phyloP scores from a whole-genome alignment of 2,113 vertebrate species.

The Sorex fumeus region DNA sequence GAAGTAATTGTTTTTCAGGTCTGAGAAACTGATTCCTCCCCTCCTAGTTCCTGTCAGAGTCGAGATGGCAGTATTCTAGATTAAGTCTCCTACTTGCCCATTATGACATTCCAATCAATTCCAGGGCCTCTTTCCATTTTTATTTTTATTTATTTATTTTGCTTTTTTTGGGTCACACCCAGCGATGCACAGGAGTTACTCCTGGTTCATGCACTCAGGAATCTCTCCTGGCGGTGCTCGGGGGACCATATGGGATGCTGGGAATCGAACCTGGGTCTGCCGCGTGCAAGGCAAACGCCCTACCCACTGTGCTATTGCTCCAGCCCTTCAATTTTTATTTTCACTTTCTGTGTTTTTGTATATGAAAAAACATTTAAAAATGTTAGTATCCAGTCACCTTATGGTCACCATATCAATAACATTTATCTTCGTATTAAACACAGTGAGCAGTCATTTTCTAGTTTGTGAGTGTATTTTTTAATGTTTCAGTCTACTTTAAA shows the following conservation, averaged over 20 bases:
- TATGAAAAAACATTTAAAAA: conserved; percentile 50
- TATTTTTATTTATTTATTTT: too few species aligned
- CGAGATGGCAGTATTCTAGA: background rate
- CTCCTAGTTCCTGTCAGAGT: background rate
- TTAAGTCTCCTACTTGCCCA: background rate
- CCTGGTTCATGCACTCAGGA: too few species aligned
- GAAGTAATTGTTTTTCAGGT: background rate
- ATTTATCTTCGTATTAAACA: background rate
- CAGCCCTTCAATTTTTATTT: background rate
- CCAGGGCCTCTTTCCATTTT: background rate
- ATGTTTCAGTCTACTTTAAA: conserved; percentile 17
- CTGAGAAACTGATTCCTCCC: background rate
- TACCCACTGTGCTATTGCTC: too few species aligned
- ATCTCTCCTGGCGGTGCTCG: too few species aligned
- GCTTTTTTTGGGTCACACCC: too few species aligned
- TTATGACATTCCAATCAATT: conserved; percentile 28
- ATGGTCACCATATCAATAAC: background rate
- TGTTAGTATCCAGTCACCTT: background rate
- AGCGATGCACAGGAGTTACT: too few species aligned
- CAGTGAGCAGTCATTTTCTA: conserved; percentile 26
- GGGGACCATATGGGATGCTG: too few species aligned
- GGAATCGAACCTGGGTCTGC: too few species aligned
- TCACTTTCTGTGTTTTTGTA: conserved; percentile 12
- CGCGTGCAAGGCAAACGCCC: too few species aligned
- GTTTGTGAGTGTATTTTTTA: conserved; percentile 34